Base-by-base conservation (phyloP, 2,113 vertebrate species). In the Salminus brasiliensis region DNA sequence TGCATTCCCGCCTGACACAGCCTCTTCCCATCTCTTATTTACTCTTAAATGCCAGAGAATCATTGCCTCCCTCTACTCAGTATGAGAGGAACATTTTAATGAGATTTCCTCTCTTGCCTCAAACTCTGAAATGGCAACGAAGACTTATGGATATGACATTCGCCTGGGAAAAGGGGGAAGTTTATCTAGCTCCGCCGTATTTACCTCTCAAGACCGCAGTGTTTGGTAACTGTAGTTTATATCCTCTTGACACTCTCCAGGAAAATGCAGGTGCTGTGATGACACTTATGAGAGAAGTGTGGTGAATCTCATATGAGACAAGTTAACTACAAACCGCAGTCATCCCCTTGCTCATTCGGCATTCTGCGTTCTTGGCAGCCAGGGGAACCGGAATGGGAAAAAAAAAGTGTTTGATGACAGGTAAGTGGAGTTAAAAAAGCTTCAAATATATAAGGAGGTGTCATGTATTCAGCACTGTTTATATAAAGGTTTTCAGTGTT, bases 31-130 rank as follows among this genome's bases (percentile, higher is more conserved):
- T 83, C 75, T 84, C 76, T 77, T 90, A 86, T 93, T 92, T 92
- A 92, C 88, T 78, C 78, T 85, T 87, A 90, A 90, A 91, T 85
- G 81, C 85, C 87, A 88, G 76, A 69, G 83, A 89, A 85, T 70
- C 77, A 77, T 65, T 73, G 68, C 53, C 32, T 80, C 65, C 53
- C 43, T 82, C 84, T 70, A 66, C 67, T 53, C 82, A 72, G 60
- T 68, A 81, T 83, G 75, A 84, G 32, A 85, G 65, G 63, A 80
- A 69, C 41, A 80, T 80, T 82, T 78, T 85, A 90, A 88, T 87
- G 77, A 89, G 84, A 76, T 83, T 82, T 81, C 68, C 60, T 69
- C 16, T 62, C 45, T 59, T 59, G 21, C 55, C 45, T 47, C 23
- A 63, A 47, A 47, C 49, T 62, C 72, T 66, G 47, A 71, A 10